These are phyloP conservation scores for Oxygymnocypris stewartii DNA, from an alignment of 2,113 vertebrate species.

Conservation along the genomic window DNA sequence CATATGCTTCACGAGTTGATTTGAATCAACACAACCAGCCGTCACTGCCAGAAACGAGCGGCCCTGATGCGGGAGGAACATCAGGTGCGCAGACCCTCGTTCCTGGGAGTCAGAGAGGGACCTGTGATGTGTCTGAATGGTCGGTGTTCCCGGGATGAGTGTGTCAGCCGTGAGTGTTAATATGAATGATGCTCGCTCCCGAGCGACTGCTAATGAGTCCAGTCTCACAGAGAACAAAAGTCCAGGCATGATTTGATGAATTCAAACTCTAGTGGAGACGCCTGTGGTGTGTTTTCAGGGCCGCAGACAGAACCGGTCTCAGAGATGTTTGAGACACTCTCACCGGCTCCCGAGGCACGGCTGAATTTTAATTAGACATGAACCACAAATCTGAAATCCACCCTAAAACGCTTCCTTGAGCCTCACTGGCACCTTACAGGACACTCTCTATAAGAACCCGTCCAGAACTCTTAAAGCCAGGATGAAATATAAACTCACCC, in stretches of 20 bases:
- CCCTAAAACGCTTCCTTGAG: background rate
- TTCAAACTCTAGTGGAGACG: background rate
- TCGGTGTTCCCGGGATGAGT: background rate
- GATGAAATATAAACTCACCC: background rate
- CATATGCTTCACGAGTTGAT: conserved; percentile 20
- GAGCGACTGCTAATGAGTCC: conserved; percentile 23
- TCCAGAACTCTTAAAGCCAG: background rate
- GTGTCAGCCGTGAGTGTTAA: conserved; percentile 42
- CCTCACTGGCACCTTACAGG: background rate
- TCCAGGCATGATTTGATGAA: background rate
- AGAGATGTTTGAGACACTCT: background rate
- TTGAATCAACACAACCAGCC: conserved; percentile 19
- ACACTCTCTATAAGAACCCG: background rate
- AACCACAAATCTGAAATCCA: too few species aligned
- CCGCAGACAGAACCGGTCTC: background rate
- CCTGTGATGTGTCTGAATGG: too few species aligned
- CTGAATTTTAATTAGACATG: background rate
- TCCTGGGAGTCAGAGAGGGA: conserved; percentile 4
- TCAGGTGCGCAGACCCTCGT: background rate
- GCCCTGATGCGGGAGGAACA: background rate
- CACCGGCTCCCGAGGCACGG: background rate
- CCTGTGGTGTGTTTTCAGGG: conserved; percentile 5
- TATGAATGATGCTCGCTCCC: conserved; percentile 47
- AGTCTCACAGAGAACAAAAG: conserved; percentile 6
- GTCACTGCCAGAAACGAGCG: background rate